Evolutionary conservation across 2,797 vertebrate genomes (phyloP).

Genomic region (Scomberomorus guttatus): DNA sequence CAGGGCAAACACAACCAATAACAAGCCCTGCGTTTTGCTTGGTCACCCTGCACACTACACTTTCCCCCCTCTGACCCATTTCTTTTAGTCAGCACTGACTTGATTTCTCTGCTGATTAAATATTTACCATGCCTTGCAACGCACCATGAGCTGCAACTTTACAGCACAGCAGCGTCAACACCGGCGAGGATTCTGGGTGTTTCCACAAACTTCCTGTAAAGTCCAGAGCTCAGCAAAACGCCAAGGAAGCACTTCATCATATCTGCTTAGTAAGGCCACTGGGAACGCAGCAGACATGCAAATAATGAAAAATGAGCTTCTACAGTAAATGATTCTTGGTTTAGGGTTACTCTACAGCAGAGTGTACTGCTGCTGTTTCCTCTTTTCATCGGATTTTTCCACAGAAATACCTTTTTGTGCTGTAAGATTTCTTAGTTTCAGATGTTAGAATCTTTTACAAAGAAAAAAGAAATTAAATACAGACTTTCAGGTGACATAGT

Average conservation of each 20-base stretch:
- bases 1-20: not conserved
- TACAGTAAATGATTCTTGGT: conserved; percentile 21
- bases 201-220: conserved; percentile 60
- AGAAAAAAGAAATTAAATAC: not conserved
- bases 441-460: not conserved
- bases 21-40: conserved; percentile 28
- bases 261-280: conserved; percentile 68
- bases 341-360: conserved; percentile 13
- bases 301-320: conserved; percentile 62
- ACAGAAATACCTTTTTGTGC: no score
- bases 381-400: no score
- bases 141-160: conserved; percentile 15
- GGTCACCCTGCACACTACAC: conserved; percentile 22
- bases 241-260: conserved; percentile 63
- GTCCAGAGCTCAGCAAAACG: conserved; percentile 69
- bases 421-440: not conserved
- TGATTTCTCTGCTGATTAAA: conserved; percentile 66
- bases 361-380: conserved; percentile 8
- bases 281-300: conserved; percentile 55
- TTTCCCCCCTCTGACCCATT: conserved; percentile 43
- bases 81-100: conserved; percentile 52
- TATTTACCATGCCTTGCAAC: conserved; percentile 61
- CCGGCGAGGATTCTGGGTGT: conserved; percentile 43
- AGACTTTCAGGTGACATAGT: not conserved
- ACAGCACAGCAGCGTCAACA: conserved; percentile 13